Conservation (phyloP, 2,888 invertebrate species). For the Netelia virgata region DNA sequence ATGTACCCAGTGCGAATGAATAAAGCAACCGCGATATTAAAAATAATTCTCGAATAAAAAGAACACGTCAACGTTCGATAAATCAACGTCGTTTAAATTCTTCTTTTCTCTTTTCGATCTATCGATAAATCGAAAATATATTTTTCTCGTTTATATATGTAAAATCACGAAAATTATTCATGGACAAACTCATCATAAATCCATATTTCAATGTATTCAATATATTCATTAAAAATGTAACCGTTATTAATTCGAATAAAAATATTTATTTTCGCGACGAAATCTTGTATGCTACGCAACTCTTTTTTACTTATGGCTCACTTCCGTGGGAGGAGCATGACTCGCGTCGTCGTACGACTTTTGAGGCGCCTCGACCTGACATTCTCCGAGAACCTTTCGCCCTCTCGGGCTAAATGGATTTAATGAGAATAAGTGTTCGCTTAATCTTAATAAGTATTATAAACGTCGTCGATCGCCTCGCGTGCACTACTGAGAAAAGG, state of each 20-base stretch:
- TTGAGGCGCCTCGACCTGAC: slow-evolving; percentile 32
- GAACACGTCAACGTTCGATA: slow-evolving; percentile 11
- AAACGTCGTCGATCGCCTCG: slow-evolving; percentile 41
- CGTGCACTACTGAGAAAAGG: slow-evolving; percentile 4
- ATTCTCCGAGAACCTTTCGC: slow-evolving; percentile 24
- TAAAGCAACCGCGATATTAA: slow-evolving; percentile 16
- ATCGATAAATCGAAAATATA: too few relatives aligned
- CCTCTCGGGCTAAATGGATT: slow-evolving; percentile 70
- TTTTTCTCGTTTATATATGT: too few relatives aligned
- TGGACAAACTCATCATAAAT: too few relatives aligned
- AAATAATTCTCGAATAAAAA: neutral
- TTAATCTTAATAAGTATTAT: slow-evolving; percentile 74
- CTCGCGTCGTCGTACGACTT: neutral
- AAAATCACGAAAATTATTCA: too few relatives aligned
- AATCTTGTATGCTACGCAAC: neutral
- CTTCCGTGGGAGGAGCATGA: neutral
- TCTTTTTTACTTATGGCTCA: neutral
- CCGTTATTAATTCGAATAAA: too few relatives aligned
- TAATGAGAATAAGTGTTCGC: slow-evolving; percentile 76
- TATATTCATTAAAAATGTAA: too few relatives aligned
- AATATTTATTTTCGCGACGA: too few relatives aligned
- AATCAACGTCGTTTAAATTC: neutral
- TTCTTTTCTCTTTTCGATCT: neutral
- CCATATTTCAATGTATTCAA: too few relatives aligned
- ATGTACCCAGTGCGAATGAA: slow-evolving; percentile 11